Percentiles rank a stretch among this genome's conserved stretches.
Evolutionary conservation across 2,113 vertebrate genomes (phyloP).

Genomic region (Clupea harengus): DNA sequence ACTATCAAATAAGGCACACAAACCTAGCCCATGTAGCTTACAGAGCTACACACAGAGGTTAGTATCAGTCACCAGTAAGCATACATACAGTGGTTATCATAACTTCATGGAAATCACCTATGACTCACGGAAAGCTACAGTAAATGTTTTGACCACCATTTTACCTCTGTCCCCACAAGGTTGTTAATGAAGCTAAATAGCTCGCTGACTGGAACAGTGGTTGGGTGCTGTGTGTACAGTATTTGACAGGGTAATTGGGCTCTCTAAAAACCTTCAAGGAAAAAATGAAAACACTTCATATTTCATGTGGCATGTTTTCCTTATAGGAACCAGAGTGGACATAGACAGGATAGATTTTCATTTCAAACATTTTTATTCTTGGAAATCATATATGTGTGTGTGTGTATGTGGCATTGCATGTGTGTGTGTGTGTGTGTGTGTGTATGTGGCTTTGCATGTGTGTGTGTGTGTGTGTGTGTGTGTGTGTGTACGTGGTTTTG

Average conservation of each 20-base stretch:
- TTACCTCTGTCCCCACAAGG: background rate
- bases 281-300: background rate
- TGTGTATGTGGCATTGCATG: background rate
- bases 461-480: no score
- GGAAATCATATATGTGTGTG: background rate
- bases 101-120: background rate
- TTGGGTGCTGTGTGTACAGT: no score
- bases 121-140: background rate
- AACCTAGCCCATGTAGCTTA: background rate
- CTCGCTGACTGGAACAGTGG: no score
- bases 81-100: background rate
- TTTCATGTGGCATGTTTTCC: background rate
- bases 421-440: background rate
- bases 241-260: background rate
- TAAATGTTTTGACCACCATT: background rate
- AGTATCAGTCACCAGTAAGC: background rate
- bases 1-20: background rate
- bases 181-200: no score
- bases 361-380: background rate
- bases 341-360: background rate
- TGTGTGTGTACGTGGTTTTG: no score
- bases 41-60: background rate
- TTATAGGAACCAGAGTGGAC: background rate
- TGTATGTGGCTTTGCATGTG: background rate
- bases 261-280: background rate